A percentile compares a stretch with the other conserved stretches of the same genome.
These are phyloP conservation scores for Schizopygopsis malacanthus DNA, from an alignment of 2,797 vertebrate species.

Conservation along the genomic window DNA sequence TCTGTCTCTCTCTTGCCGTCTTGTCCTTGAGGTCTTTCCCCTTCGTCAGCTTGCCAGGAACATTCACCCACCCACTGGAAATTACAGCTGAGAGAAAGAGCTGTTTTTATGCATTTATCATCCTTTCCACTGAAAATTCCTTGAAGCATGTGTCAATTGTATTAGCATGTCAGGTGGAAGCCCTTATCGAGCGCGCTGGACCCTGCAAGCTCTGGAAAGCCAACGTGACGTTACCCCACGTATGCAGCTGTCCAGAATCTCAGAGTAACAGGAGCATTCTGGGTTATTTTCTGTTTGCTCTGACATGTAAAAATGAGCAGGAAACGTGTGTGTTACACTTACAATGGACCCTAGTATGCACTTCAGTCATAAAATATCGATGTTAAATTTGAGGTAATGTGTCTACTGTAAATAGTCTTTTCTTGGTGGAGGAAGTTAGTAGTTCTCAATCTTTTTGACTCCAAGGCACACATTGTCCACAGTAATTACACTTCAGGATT, in stretches of 20 bases:
- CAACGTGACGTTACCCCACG: constrained; percentile 3
- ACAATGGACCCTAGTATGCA: background rate
- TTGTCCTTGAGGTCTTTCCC: constrained; percentile 44
- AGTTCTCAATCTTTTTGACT: background rate
- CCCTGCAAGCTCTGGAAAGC: constrained; percentile 5
- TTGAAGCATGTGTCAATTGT: constrained; percentile 48
- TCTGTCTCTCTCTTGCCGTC: constrained; percentile 8
- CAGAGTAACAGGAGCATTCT: constrained; percentile 15
- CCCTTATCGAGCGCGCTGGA: constrained; percentile 27
- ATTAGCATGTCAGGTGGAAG: constrained; percentile 46
- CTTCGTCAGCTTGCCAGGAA: constrained; percentile 30
- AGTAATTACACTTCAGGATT: background rate
- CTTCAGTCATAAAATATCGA: background rate
- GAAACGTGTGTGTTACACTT: background rate
- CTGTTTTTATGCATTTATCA: constrained; percentile 20
- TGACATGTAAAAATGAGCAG: background rate
- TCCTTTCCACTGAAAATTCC: constrained; percentile 23
- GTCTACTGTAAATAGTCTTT: background rate
- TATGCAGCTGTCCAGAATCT: background rate
- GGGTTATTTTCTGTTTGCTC: background rate
- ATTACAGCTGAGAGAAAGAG: constrained; percentile 39
- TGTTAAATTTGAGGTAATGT: no score
- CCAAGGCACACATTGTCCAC: background rate
- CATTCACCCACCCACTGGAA: constrained; percentile 34
- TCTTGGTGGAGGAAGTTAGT: background rate